A percentile compares a stretch with the other conserved stretches of the same genome.
Conservation (phyloP, 2,113 vertebrate genomes). For the Hemiscyllium ocellatum region DNA sequence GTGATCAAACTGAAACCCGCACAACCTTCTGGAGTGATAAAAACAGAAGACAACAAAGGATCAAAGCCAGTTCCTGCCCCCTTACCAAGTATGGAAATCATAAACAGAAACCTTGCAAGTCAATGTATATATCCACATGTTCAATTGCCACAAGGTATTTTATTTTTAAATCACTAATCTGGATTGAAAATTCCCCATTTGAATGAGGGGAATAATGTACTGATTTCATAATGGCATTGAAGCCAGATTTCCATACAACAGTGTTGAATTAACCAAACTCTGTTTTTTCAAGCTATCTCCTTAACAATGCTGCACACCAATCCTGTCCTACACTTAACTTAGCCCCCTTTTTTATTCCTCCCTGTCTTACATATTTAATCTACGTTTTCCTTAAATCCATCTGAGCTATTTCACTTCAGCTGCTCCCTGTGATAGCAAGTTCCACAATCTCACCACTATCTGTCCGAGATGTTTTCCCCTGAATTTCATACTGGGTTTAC, state of each 20-base stretch:
- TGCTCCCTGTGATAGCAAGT: too few relatives aligned
- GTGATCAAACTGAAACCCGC: conserved; percentile 46
- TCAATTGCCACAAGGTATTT: background rate
- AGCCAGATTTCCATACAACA: background rate
- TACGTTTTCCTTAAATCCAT: too few relatives aligned
- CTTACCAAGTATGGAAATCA: background rate
- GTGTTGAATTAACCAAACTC: background rate
- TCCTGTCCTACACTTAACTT: too few relatives aligned
- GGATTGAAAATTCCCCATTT: background rate
- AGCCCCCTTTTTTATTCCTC: background rate
- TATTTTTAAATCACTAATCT: background rate
- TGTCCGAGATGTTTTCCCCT: too few relatives aligned
- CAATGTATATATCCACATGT: background rate
- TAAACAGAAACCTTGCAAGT: background rate
- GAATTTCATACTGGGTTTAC: too few relatives aligned
- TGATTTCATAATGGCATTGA: background rate
- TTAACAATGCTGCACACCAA: background rate
- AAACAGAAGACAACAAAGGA: background rate
- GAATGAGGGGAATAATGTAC: background rate
- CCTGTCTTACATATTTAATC: background rate
- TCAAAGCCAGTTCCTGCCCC: background rate
- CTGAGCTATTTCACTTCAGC: too few relatives aligned
- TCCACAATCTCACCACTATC: too few relatives aligned
- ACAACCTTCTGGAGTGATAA: background rate
- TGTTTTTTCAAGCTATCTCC: background rate